These are phyloP conservation scores for Hycleus cichorii DNA, from an alignment of 1,140 invertebrate genomes.

Conservation along the genomic window DNA sequence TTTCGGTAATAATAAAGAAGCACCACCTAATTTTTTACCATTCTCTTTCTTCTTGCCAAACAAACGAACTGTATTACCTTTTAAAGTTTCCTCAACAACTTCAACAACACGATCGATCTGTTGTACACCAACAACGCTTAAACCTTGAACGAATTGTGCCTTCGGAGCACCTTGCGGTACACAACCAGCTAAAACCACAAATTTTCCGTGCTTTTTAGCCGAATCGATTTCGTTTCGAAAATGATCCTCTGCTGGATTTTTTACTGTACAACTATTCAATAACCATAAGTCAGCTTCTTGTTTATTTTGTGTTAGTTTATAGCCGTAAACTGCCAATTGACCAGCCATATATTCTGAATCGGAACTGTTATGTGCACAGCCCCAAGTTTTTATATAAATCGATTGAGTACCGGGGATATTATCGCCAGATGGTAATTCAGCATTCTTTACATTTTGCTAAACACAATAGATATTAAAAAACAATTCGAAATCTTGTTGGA, in stretches of 20 bases:
- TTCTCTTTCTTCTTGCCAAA: slow-evolving; percentile 74
- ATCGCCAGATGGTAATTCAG: slow-evolving; percentile 45
- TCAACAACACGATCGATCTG: slow-evolving; percentile 98
- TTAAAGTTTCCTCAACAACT: slow-evolving; percentile 96
- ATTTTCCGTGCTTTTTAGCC: slow-evolving; percentile 68
- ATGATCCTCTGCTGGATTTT: slow-evolving; percentile 94
- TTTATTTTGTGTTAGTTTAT: slow-evolving; percentile 77
- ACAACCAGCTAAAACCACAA: slow-evolving; percentile 92
- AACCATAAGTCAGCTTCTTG: slow-evolving; percentile 85
- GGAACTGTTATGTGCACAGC: slow-evolving; percentile 93
- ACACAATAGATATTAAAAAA: neutral
- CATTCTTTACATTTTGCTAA: slow-evolving; percentile 7
- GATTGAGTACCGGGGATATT: slow-evolving; percentile 83
- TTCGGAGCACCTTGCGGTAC: slow-evolving; percentile 86
- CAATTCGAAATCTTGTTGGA: slow-evolving; percentile 14
- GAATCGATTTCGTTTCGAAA: slow-evolving; percentile 88
- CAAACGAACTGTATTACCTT: slow-evolving; percentile 79
- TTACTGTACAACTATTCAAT: slow-evolving; percentile 96
- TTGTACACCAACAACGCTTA: slow-evolving; percentile 93
- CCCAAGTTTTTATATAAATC: slow-evolving; percentile 95
- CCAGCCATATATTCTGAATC: slow-evolving; percentile 98
- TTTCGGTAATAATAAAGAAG: slow-evolving; percentile 82
- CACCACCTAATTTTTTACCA: slow-evolving; percentile 80
- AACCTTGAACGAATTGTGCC: slow-evolving; percentile 63
- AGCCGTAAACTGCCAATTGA: slow-evolving; percentile 79